phyloP scores from a whole-genome alignment of 1,140 invertebrate genomes.

The Ridgeia piscesae region DNA sequence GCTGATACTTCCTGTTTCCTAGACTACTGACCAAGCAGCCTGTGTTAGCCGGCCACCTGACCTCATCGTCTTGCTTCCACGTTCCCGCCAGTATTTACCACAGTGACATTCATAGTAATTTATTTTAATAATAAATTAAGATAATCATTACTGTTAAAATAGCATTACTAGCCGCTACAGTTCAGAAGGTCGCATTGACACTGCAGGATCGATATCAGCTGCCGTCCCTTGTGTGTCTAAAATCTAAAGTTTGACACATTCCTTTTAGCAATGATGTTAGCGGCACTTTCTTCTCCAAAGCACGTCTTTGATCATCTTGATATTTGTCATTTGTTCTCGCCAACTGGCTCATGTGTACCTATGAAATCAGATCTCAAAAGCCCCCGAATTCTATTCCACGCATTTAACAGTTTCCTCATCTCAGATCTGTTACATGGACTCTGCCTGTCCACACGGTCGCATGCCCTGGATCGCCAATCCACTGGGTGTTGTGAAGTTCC shows the following conservation, averaged over 20 bases:
- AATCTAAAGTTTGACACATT: constrained; percentile 6
- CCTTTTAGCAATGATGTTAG: neutral
- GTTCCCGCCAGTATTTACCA: neutral
- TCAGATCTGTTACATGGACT: neutral
- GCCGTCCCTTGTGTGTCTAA: neutral
- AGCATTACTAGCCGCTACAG: neutral
- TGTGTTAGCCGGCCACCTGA: neutral
- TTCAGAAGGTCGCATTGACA: neutral
- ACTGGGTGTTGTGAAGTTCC: neutral
- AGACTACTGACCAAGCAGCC: neutral
- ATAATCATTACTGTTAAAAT: neutral
- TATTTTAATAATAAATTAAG: neutral
- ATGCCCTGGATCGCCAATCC: neutral
- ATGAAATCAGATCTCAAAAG: neutral
- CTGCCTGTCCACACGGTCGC: neutral
- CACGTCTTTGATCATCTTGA: neutral
- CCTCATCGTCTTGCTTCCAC: neutral
- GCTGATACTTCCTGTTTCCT: neutral
- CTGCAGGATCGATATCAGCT: neutral
- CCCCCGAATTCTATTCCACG: neutral
- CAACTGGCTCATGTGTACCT: neutral
- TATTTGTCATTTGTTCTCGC: neutral
- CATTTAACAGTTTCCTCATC: neutral
- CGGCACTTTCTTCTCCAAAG: neutral
- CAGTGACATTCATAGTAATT: too few species aligned